Evolutionary conservation across 2,888 invertebrate species (phyloP), one percentile per base, ranked within the genome.

Genomic region (Ennomos erosarius): DNA sequence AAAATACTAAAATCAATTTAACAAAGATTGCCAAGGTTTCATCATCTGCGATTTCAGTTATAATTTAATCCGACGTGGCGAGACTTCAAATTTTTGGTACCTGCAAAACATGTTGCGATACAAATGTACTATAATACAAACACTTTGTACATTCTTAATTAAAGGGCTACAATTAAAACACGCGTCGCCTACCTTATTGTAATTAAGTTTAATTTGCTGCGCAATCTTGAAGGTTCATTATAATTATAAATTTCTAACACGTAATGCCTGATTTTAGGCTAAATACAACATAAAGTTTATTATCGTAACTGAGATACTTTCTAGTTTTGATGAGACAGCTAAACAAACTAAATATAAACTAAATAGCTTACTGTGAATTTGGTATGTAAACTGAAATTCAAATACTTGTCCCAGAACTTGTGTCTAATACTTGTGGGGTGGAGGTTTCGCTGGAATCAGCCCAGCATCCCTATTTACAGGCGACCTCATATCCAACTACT

Each of bases 141-240:
- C 61, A 65, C 60, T 67, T 61, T 67, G 60, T 62, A 68, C 64
- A 60, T 66, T 69, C 65, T 68, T 68, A 70, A 71, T 71, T 69
- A 70, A 74, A 71, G 63, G 63, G 58, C 53, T 67, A 49, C 65
- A 70, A 67, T 69, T 67, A 65, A 68, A 73, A 72, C 70, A 67
- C 59, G 61, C 65, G 63, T 67, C 65, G 61, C 61, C 34, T 56
- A 63, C 66, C 56, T 59, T 67, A 64, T 68, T 64, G 64, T 68
- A 66, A 68, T 65, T 72, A 68, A 62, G 52, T 63, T 67, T 62
- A 51, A 62, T 64, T 59, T 59, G 56, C 54, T 59, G 43, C 53
- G 59, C 52, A 65, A 57, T 65, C 49, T 49, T 51, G 54, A 60
- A 40, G 13, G 44, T 37, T 42, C 50, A 53, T 59, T 49, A 54